A percentile compares a stretch with the other conserved stretches of the same genome.
Evolutionary conservation across 2,113 vertebrate species (phyloP).

Genomic region (Puffinus mauretanicus): DNA sequence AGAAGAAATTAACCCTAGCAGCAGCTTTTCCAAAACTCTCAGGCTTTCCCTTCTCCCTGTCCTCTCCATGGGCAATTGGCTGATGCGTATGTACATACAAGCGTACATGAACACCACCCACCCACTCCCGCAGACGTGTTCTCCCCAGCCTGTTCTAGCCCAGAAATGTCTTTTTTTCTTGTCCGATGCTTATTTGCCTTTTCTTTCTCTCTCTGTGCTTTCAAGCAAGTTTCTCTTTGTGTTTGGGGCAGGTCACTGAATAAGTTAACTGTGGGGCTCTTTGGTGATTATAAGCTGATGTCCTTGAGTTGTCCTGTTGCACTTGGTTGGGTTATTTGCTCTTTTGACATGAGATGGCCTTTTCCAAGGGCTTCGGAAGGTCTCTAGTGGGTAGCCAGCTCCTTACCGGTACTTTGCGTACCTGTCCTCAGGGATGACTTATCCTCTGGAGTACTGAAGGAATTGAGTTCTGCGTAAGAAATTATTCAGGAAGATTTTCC

Average conservation of each 20-base stretch:
- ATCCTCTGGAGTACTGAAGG: background rate
- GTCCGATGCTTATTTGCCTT: background rate
- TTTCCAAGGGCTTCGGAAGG: background rate
- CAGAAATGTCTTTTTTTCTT: background rate
- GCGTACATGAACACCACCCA: background rate
- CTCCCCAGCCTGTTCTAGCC: background rate
- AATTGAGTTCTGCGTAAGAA: background rate
- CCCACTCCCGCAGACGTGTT: fast-evolving
- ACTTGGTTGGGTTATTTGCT: background rate
- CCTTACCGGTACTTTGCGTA: background rate
- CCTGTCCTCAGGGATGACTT: background rate
- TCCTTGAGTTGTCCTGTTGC: background rate
- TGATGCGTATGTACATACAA: background rate
- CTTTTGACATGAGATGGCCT: background rate
- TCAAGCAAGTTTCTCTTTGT: background rate
- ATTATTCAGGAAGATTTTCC: background rate
- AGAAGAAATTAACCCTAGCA: background rate
- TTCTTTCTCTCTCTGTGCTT: background rate
- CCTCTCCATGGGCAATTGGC: background rate
- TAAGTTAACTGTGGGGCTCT: background rate
- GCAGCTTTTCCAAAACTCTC: background rate
- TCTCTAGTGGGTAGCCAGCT: background rate
- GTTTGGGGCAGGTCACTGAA: background rate
- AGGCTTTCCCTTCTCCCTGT: background rate
- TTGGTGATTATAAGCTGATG: background rate